Percentiles rank a stretch among this genome's conserved stretches.
Conservation (phyloP, 64 coral and sea anemone species). For the Stylophora pistillata region DNA sequence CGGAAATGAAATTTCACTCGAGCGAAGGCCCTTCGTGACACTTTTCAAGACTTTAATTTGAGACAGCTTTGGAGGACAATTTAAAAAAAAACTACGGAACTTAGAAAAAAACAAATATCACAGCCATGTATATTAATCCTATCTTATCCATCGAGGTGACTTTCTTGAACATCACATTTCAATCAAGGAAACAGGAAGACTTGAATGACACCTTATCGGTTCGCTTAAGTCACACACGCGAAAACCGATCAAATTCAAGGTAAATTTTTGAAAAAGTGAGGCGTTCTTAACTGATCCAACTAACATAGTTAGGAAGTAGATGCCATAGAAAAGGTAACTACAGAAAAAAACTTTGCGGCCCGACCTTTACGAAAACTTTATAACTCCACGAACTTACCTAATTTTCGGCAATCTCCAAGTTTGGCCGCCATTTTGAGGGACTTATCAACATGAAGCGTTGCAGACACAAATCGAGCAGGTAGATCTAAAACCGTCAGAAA, state of each 20-base stretch:
- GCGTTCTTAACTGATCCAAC: constrained; percentile 10
- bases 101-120: too few relatives aligned
- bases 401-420: constrained; percentile 38
- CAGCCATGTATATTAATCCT: too few relatives aligned
- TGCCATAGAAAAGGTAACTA: constrained; percentile 3
- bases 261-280: constrained; percentile 14
- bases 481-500: constrained; percentile 31
- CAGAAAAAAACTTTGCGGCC: constrained; percentile 45
- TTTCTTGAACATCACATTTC: too few relatives aligned
- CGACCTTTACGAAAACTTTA: constrained; percentile 32
- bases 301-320: not conserved
- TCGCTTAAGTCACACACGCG: too few relatives aligned
- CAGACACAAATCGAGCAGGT: constrained; percentile 30
- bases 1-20: too few relatives aligned
- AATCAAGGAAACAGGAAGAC: too few relatives aligned
- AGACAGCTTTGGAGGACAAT: too few relatives aligned
- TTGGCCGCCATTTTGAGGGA: constrained; percentile 36
- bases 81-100: too few relatives aligned
- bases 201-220: too few relatives aligned
- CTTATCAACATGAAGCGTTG: constrained; percentile 37
- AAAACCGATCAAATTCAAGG: constrained; percentile 16
- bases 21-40: too few relatives aligned
- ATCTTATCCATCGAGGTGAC: too few relatives aligned
- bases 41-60: too few relatives aligned
- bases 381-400: constrained; percentile 29